Evolutionary conservation across 2,888 invertebrate genomes (phyloP), one percentile per base, ranked within the genome.

Genomic region (Cephus runcator): DNA sequence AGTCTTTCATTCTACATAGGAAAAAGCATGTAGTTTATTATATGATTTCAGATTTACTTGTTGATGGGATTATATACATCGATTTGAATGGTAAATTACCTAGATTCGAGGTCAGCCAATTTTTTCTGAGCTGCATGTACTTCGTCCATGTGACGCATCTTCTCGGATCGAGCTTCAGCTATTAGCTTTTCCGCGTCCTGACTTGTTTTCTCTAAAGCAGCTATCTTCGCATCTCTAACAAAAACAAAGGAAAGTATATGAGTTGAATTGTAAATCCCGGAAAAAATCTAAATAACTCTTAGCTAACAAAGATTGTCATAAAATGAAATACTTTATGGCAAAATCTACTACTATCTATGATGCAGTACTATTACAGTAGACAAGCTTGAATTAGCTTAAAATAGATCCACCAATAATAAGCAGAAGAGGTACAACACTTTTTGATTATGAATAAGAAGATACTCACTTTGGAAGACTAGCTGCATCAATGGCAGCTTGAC

Each of bases 71-170:
- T 35, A 69, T 33, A 69, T 9, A 73, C 34, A 12, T 77, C 75
- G 34, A 74, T 73, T 76, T 31, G 73, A 33, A 35, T 11, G 74
- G 4, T 30, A 34, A n/a, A 89, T 85, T 92, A 96, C 96, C 95
- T 95, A 89, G 96, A 95, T 92, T 97, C 97, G 33, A 97, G 92
- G 89, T 97, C 97, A 2, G 97, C 95, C n/a, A 96, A 94, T 89
- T 96, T 96, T 90, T 96, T 96, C 91, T 97, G 96, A 11, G 97
- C 96, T 12, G 95, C 95, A 89, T 97, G 97, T 35, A 97, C 94
- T 89, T 97, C 97, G 90, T 97, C 97, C 96, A 97, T 96, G 89
- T 97, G 97, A 75, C 96, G 94, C 87, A 97, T 95, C 91, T 97
- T 97, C 89, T 97, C 97, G 81, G 94, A 95, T 83, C 97, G 94